Evolutionary conservation across 2,888 invertebrate species (phyloP), one percentile per base, ranked within the genome.

Genomic region (Spodoptera exigua): DNA sequence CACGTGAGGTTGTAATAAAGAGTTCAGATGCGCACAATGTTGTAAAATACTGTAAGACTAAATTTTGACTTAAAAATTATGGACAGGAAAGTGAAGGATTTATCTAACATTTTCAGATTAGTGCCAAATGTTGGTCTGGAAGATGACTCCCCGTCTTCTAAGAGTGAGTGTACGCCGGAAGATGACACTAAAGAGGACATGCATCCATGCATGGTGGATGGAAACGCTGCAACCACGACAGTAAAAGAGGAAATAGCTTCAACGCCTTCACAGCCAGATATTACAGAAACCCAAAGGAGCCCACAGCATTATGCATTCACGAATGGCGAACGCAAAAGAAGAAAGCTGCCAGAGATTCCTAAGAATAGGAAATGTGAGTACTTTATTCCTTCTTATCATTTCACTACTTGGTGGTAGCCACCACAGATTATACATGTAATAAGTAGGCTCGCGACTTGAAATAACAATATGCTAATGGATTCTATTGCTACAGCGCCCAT

Each of bases 331-430:
- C 94, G 97, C 70, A 95, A 97, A 81, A 95, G 98, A 79, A 95
- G 98, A 91, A 97, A 97, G 92, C 94, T 98, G 21, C 98, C 98
- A 35, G 98, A 98, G 92, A 98, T 98, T 79, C 98, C 98, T 4
- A 98, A 98, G 89, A 97, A 97, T 82, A 97, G 97, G 89, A 97
- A 97, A 96, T 96, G 97, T 97, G 89, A 96, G 96, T 89, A 68
- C 5, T 61, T 47, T 14, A 4, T 37, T 53, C 21, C 2, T 1
- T 47, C 39, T 7, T 10, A 39, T 11, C 18, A 40, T 4, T 37
- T 36, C 21, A 48, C 34, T 21, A 16, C 39, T 14, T 32, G n/a
- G n/a, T 36, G 9, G 11, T 12, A 14, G 37, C 34, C 39, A 12
- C 13, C 7, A 53, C 55, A 60, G 21, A 27, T 61, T 44, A 39